phyloP scores from a whole-genome alignment of 1,140 invertebrate species.

The Heterodera carotae region DNA sequence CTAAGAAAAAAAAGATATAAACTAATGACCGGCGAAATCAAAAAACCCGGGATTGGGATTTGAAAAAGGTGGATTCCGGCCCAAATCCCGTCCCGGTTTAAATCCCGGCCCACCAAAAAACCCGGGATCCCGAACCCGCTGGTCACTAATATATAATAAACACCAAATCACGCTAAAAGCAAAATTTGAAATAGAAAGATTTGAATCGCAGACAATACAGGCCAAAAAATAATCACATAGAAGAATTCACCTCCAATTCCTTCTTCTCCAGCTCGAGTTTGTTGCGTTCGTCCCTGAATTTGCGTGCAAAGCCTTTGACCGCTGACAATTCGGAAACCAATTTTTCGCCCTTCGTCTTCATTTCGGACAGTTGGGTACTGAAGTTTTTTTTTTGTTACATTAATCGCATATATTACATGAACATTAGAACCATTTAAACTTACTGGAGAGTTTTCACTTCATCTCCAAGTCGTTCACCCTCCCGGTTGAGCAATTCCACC shows the following conservation, averaged over 20 bases:
- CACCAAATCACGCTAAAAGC: too few relatives aligned
- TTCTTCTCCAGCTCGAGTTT: conserved; percentile 6
- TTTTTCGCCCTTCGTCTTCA: background rate
- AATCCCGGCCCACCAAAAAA: too few relatives aligned
- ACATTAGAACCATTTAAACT: too few relatives aligned
- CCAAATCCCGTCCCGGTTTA: too few relatives aligned
- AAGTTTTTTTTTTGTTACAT: background rate
- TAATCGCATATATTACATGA: background rate
- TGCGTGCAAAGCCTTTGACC: conserved; percentile 23
- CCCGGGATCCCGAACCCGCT: too few relatives aligned
- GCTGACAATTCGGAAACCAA: background rate
- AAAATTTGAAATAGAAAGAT: too few relatives aligned
- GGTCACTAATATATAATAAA: too few relatives aligned
- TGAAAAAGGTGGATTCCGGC: too few relatives aligned
- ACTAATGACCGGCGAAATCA: too few relatives aligned
- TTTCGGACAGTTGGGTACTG: background rate
- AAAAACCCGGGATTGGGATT: too few relatives aligned
- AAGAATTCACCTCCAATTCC: conserved; percentile 6
- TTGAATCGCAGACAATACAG: too few relatives aligned
- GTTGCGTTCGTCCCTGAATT: conserved; percentile 19
- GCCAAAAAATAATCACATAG: background rate
- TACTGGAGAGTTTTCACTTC: conserved; percentile 7
- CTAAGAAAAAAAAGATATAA: background rate
- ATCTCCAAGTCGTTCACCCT: conserved; percentile 20
- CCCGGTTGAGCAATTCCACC: conserved; percentile 8